These are phyloP conservation scores for Coranthus polyacanthus DNA, from an alignment of 2,797 vertebrate genomes.

Conservation along the genomic window DNA sequence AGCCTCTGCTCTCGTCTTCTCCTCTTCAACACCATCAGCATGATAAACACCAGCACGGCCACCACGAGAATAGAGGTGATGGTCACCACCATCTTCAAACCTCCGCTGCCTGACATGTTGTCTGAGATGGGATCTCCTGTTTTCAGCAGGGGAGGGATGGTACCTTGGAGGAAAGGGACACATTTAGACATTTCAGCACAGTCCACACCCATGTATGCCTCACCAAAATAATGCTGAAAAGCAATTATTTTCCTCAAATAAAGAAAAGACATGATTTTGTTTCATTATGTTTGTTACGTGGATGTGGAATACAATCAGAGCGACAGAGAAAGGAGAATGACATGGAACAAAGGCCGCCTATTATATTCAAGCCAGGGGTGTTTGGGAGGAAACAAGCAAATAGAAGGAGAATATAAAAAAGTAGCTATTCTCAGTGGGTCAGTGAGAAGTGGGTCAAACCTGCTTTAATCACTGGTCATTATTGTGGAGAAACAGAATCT, in stretches of 20 bases:
- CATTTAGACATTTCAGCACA: constrained; percentile 4
- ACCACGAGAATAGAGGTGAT: constrained; percentile 95
- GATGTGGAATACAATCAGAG: background rate
- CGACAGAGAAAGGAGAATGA: no score
- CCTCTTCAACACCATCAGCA: constrained; percentile 93
- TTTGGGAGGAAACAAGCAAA: no score
- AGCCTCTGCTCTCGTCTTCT: constrained; percentile 95
- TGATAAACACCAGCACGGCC: constrained; percentile 92
- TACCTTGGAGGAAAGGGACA: constrained; percentile 84
- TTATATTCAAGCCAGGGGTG: no score
- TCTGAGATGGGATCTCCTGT: constrained; percentile 93
- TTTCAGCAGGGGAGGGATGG: constrained; percentile 96
- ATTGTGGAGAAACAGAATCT: no score
- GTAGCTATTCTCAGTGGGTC: no score
- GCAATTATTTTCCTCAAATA: background rate
- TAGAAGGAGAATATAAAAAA: no score
- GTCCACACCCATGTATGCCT: no score
- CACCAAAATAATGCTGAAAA: background rate
- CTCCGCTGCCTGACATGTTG: constrained; percentile 93
- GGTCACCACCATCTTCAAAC: constrained; percentile 98
- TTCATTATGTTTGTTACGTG: no score
- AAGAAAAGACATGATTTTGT: background rate
- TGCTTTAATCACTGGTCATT: no score
- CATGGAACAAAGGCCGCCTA: no score
- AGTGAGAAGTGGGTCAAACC: no score